Percentiles rank a stretch among this genome's conserved stretches.
These are phyloP conservation scores for Acropternis orthonyx DNA, from an alignment of 2,797 vertebrate genomes.

Conservation along the genomic window DNA sequence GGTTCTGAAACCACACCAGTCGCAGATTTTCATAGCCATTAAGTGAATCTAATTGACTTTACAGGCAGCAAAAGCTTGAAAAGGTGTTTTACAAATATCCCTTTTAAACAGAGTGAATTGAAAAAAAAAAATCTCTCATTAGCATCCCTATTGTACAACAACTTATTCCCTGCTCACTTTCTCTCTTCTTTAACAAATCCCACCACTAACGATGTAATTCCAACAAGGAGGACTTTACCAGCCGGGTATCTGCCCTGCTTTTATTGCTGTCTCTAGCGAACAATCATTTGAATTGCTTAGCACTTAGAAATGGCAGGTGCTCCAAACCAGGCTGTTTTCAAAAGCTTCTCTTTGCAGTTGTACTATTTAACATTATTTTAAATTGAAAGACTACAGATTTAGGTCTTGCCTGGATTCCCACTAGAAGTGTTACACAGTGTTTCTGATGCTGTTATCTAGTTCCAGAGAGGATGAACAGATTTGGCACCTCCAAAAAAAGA, in stretches of 20 bases:
- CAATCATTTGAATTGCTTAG: not conserved
- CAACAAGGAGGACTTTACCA: not conserved
- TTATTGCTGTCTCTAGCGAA: not conserved
- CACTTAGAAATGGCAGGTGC: not conserved
- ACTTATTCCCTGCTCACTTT: not conserved
- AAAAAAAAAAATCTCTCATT: not conserved
- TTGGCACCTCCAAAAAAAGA: conserved; percentile 56
- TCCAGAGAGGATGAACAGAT: conserved; percentile 42
- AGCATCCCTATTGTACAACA: not conserved
- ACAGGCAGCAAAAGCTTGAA: not conserved
- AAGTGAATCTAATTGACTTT: conserved; percentile 31
- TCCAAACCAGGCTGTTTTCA: not conserved
- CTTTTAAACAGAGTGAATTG: not conserved
- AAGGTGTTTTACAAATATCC: not conserved
- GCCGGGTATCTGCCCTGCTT: not conserved
- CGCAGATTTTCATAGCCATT: not conserved
- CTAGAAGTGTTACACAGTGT: conserved; percentile 36
- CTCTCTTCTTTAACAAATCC: not conserved
- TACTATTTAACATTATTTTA: conserved; percentile 33
- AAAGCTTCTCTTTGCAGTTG: conserved; percentile 1
- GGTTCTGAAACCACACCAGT: conserved; percentile 4
- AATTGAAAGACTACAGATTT: conserved; percentile 30
- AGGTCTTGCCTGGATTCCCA: conserved; percentile 47
- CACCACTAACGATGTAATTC: not conserved
- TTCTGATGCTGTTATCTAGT: conserved; percentile 38